Evolutionary conservation across 2,888 invertebrate genomes (phyloP), one percentile per base, ranked within the genome.

Genomic region (Atethmia centrago): DNA sequence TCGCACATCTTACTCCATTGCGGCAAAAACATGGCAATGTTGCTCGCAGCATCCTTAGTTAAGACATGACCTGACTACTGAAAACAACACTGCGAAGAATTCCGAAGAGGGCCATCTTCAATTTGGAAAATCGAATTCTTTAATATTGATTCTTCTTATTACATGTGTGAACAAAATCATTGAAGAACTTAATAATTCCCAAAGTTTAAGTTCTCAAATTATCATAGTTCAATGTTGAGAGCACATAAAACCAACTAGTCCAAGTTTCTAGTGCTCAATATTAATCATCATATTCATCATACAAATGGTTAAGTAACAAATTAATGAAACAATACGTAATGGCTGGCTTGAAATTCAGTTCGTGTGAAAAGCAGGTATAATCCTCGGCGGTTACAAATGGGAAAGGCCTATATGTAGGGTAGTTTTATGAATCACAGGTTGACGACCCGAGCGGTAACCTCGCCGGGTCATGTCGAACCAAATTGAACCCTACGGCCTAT

Each of bases 11-110:
- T 90, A 90, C 93, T 90, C 93, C 94, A 95, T 91, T 96, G 96
- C 96, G 95, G 94, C 95, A 96, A 95, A 93, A 90, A 89, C 90
- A 92, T 85, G 76, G 90, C 91, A 91, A 91, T 90, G 90, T 90
- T 87, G 90, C 91, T 64, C n/a, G 89, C 92, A 92, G 91, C 93
- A 93, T 94, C 92, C 82, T 88, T 87, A 83, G 83, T 84, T 80
- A 86, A 88, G 85, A 86, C 88, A 86, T 86, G 83, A 85, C 85
- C 80, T 68, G 85, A 86, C 86, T 86, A 77, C 86, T 87, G 86
- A 87, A 73, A 28, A 64, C 58, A 40, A 71, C 83, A 85, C 79
- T 75, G 78, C 79, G 76, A 59, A 68, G 63, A 71, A 62, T 59
- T 42, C 53, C 21, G 36, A 61, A 59, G 36, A 25, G 36, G 51